Conservation (phyloP, 2,888 invertebrate species). For the Luperina testacea region DNA sequence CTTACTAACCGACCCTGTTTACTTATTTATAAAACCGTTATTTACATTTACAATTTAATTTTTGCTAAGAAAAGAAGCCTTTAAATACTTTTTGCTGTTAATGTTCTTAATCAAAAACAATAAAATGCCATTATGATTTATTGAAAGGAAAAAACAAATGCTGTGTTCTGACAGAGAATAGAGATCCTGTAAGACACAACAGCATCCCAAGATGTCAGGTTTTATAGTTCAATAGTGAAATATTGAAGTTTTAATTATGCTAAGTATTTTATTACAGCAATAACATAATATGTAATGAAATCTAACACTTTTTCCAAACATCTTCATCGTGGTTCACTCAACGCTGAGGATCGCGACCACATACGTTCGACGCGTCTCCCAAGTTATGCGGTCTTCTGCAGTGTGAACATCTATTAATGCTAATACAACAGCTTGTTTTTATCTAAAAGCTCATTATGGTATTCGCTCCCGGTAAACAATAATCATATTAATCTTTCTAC, state of each 20-base stretch:
- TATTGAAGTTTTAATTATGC: constrained; percentile 12
- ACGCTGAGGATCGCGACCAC: not conserved
- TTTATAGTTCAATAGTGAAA: not conserved
- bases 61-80: not conserved
- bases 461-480: constrained; percentile 26
- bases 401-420: not conserved
- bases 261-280: not conserved
- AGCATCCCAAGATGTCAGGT: constrained; percentile 4
- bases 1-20: too few relatives aligned
- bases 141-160: constrained; percentile 11
- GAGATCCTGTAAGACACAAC: constrained; percentile 15
- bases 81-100: constrained; percentile 20
- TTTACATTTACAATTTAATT: not conserved
- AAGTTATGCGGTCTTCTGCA: not conserved
- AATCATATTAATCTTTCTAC: not conserved
- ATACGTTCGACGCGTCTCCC: not conserved
- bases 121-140: not conserved
- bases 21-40: not conserved
- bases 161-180: not conserved
- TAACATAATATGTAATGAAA: not conserved
- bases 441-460: constrained; percentile 17
- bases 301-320: not conserved
- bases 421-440: not conserved
- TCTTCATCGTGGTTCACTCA: too few relatives aligned
- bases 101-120: not conserved